Conservation (phyloP, 92 coral and sea anemone species). For the Parazoanthus darwini region DNA sequence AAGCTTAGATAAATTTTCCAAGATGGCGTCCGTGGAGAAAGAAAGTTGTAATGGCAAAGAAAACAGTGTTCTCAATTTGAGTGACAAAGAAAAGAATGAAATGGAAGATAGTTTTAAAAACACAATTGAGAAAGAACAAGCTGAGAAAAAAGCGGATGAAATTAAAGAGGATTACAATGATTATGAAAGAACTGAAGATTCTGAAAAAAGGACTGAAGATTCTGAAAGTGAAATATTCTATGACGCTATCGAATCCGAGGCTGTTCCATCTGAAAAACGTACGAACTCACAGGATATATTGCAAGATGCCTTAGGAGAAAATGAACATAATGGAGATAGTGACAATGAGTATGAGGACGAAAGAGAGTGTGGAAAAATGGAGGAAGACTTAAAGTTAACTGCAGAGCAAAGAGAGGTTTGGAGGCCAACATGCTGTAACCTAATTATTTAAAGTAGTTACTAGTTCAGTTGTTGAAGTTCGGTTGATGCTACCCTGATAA, state of each 20-base stretch:
- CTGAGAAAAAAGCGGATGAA: not conserved
- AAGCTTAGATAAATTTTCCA: not conserved
- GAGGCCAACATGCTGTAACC: too few species aligned
- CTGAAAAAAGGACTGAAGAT: not conserved
- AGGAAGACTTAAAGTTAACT: slow-evolving; percentile 7
- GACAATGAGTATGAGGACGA: slow-evolving; percentile 17
- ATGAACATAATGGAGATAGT: not conserved
- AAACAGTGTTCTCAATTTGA: slow-evolving; percentile 1
- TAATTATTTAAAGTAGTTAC: too few species aligned
- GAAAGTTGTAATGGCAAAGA: not conserved
- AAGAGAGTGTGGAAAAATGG: not conserved
- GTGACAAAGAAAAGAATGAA: not conserved
- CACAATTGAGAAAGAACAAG: not conserved
- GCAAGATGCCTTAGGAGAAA: not conserved
- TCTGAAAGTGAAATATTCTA: not conserved
- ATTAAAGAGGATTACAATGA: not conserved
- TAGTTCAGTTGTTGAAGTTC: too few species aligned
- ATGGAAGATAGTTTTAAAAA: not conserved
- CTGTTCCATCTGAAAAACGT: not conserved
- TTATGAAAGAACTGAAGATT: not conserved
- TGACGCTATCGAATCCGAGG: not conserved
- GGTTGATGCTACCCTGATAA: too few species aligned
- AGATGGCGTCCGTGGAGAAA: slow-evolving; percentile 26
- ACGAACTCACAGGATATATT: slow-evolving; percentile 15
- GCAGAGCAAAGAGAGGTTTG: slow-evolving; percentile 45